These are phyloP conservation scores for Conchocele bisecta DNA, from an alignment of 2,888 invertebrate genomes.

Conservation along the genomic window DNA sequence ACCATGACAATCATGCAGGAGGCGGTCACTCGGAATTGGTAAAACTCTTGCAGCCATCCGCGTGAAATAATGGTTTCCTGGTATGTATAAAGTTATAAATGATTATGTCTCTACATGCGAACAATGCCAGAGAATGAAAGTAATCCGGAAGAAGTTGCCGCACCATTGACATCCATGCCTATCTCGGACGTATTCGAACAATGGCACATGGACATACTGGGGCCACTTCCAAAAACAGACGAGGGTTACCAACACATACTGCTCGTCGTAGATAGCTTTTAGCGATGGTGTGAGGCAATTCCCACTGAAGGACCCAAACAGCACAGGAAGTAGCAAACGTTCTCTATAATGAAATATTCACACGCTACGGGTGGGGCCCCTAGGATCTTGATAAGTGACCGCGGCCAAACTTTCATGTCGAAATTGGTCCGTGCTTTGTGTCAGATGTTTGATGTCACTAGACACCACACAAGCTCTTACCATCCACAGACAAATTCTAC, in stretches of 20 bases:
- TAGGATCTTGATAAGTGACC: conserved; percentile 20
- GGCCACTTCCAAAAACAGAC: conserved; percentile 13
- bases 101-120: conserved; percentile 11
- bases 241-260: conserved; percentile 13
- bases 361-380: conserved; percentile 44
- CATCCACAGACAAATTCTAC: background rate
- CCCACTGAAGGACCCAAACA: conserved; percentile 28
- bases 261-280: conserved; percentile 33
- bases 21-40: conserved; percentile 11
- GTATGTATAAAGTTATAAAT: conserved; percentile 2
- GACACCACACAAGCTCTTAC: background rate
- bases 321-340: conserved; percentile 34
- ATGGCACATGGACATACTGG: conserved; percentile 28
- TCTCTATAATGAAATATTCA: conserved; percentile 35
- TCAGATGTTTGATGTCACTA: conserved; percentile 24
- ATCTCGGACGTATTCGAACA: background rate
- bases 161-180: conserved; percentile 29
- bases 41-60: conserved; percentile 16
- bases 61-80: conserved; percentile 11
- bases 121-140: conserved; percentile 4
- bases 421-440: conserved; percentile 32
- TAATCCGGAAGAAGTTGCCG: too few species aligned
- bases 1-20: conserved; percentile 11
- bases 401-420: conserved; percentile 36
- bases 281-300: conserved; percentile 39